These are phyloP conservation scores for Uropsilus gracilis DNA, from an alignment of 2,113 vertebrate genomes.

Conservation along the genomic window DNA sequence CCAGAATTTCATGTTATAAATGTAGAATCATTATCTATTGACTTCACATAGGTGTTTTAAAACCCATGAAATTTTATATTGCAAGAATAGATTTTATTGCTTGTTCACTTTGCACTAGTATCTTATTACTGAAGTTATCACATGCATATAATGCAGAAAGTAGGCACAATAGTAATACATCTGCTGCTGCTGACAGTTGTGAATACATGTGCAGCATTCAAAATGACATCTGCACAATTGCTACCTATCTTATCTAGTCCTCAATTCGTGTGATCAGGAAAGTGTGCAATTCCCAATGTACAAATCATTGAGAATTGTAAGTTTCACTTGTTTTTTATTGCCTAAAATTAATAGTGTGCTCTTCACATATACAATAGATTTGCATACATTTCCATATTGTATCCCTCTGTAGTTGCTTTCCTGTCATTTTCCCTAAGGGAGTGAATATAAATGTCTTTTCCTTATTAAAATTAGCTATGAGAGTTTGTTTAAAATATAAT, in stretches of 20 bases:
- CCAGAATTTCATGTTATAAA: neutral
- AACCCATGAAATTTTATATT: slow-evolving; percentile 43
- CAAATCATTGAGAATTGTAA: slow-evolving; percentile 43
- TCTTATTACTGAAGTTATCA: slow-evolving; percentile 31
- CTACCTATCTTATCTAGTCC: slow-evolving; percentile 13
- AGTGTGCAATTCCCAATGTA: slow-evolving; percentile 51
- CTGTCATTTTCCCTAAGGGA: slow-evolving; percentile 36
- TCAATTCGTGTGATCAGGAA: slow-evolving; percentile 66
- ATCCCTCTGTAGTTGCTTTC: slow-evolving; percentile 28
- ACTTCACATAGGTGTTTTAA: slow-evolving; percentile 53
- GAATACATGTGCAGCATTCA: neutral
- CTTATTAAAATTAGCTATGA: slow-evolving; percentile 55
- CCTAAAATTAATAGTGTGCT: neutral
- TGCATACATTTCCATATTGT: slow-evolving; percentile 72
- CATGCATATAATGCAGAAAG: slow-evolving; percentile 23
- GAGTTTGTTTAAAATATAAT: slow-evolving; percentile 40
- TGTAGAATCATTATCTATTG: slow-evolving; percentile 7
- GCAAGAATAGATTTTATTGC: slow-evolving; percentile 1
- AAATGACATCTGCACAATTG: slow-evolving; percentile 54
- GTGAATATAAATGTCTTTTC: neutral
- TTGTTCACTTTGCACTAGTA: neutral
- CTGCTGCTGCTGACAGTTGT: slow-evolving; percentile 62
- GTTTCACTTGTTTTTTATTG: neutral
- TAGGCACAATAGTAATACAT: neutral
- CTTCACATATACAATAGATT: slow-evolving; percentile 46